Evolutionary conservation across 2,113 vertebrate species (phyloP).

Genomic region (Apaloderma vittatum): DNA sequence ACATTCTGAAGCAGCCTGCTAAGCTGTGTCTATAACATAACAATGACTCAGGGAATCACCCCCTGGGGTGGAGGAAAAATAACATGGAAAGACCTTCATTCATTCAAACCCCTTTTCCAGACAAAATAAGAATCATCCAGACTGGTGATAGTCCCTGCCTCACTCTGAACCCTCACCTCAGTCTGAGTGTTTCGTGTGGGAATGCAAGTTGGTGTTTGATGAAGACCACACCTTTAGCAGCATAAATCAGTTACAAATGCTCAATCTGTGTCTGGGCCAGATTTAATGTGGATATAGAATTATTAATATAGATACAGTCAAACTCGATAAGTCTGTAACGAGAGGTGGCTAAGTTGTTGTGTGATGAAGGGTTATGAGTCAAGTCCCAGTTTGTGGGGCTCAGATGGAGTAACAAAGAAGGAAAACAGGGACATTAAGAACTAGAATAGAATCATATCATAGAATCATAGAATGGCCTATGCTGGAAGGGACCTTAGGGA

Average conservation of each 20-base stretch:
- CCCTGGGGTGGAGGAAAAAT: neutral
- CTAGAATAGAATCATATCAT: neutral
- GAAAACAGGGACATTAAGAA: neutral
- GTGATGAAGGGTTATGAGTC: neutral
- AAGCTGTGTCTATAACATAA: neutral
- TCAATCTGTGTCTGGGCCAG: accelerated
- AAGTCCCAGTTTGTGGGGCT: neutral
- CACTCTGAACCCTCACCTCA: neutral
- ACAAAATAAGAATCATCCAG: neutral
- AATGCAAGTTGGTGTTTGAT: neutral
- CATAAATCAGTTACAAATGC: accelerated
- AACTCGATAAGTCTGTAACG: neutral
- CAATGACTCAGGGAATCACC: neutral
- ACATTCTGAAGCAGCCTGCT: neutral
- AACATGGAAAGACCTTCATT: neutral
- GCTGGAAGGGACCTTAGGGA: neutral
- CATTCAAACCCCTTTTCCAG: neutral
- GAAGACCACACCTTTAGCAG: neutral
- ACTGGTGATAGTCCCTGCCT: neutral
- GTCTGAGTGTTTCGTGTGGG: neutral
- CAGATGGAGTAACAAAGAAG: neutral
- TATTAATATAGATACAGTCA: neutral
- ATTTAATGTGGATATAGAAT: neutral
- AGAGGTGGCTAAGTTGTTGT: neutral
- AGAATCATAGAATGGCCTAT: no score